Base-by-base conservation (phyloP, 1,140 invertebrate species). In the Drosophila nasuta region DNA sequence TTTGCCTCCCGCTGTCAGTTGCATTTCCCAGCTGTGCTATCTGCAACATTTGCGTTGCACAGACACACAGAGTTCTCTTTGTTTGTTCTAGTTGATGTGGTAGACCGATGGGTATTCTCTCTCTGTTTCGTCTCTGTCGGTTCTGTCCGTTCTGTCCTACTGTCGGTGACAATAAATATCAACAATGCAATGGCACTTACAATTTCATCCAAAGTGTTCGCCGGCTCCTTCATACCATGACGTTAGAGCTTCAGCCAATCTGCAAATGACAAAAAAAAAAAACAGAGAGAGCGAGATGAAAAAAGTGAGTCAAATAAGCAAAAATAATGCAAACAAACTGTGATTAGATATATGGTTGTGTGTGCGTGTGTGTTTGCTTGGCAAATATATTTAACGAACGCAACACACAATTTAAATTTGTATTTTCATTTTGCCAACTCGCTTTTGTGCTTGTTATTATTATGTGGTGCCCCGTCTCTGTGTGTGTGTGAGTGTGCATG, bases 201-300 rank as follows among this genome's bases (percentile, higher is more conserved):
- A 91, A 91, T 91, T 88, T 91, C 90, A 90, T 91, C 90, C 90
- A 91, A 91, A 81, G 87, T 91, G 90, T 88, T 91, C 91, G 90
- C 79, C 90, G 90, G 90, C 83, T 91, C 90, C 90, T 91, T 91
- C 90, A 91, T 91, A 85, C 90, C 90, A 91, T 91, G 90, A 82
- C 90, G 90, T 91, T 88, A 57, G 76, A 88, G 74, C 63, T 71
- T 88, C 85, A 79, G 77, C 81, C 82, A 83, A 79, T 91, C 90
- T 91, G 86, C 52, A 81, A 83, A 75, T 69, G 64, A 75, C 63
- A 58, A 74, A 76, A 66, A 74, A 76, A 66, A 20, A 43, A 48
- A 58, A 33, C 57, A 74, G 58, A 62, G 43, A 59, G 38, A 28
- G 2, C 1, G 30, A 38, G 35, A 38, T 25, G 35, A 25, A 28